phyloP scores from a whole-genome alignment of 2,113 vertebrate genomes.

The Bothrops jararaca region DNA sequence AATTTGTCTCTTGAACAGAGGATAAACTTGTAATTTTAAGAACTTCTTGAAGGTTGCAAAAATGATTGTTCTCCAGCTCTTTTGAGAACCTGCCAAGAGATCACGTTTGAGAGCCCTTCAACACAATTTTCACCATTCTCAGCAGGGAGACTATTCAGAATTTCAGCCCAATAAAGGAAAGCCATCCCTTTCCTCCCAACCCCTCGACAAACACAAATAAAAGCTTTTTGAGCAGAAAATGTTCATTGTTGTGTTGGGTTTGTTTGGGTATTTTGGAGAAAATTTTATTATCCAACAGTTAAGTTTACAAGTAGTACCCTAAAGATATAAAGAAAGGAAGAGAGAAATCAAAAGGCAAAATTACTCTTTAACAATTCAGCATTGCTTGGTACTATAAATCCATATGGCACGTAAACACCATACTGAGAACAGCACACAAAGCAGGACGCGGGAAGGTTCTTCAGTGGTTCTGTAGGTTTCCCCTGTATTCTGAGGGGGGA shows the following conservation, averaged over 20 bases:
- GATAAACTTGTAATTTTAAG: not conserved
- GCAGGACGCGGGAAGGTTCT: not conserved
- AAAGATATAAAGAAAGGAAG: constrained; percentile 30
- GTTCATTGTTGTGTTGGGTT: not conserved
- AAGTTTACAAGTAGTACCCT: constrained; percentile 43
- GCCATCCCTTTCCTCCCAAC: not conserved
- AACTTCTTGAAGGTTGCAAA: not conserved
- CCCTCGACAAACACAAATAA: constrained; percentile 1
- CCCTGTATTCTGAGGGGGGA: not conserved
- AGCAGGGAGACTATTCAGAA: not conserved
- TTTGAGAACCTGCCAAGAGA: not conserved
- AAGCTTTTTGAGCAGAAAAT: not conserved
- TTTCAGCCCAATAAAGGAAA: not conserved
- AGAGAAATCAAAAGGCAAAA: constrained; percentile 33
- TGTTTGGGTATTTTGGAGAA: constrained; percentile 45
- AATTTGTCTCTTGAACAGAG: not conserved
- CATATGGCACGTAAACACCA: constrained; percentile 37
- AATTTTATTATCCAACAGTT: constrained; percentile 70
- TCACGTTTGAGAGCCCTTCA: not conserved
- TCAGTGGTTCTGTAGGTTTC: not conserved
- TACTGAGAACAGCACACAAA: constrained; percentile 32
- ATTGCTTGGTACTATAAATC: constrained; percentile 28
- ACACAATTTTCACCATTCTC: not conserved
- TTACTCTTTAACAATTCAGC: constrained; percentile 23
- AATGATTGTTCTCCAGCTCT: not conserved